Base-by-base conservation (phyloP, 2,888 invertebrate species). In the Habroteleia sp. region DNA sequence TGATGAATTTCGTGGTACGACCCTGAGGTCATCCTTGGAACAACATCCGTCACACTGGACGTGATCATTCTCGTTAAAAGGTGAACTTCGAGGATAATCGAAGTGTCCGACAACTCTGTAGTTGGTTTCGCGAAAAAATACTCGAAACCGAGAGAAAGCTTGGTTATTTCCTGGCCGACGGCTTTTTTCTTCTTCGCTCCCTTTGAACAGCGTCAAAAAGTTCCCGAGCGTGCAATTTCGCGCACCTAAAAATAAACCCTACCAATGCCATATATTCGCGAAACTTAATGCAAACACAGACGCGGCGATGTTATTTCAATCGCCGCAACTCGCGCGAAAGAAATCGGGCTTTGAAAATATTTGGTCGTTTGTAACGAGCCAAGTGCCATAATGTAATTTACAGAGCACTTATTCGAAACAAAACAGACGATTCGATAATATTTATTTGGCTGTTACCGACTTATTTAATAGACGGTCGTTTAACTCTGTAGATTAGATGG, bases 191-290 rank as follows among this genome's bases (percentile, higher is more conserved):
- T 39, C 13, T 10, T 23, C 31, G 33, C 16, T 3, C 16, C 7
- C 5, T 3, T 25, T 25, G 25, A 7, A 25, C 7, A 4, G 25
- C 5, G 29, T 10, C 29, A 5, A 31, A 31, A 31, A 31, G 10
- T 10, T 31, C 10, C 78, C 77, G 80, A 80, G 80, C 80, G 73
- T 77, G 73, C 77, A 77, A 75, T 79, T 80, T 90, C 90, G 89
- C 65, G 58, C 66, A 33, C 62, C 90, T 90, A 90, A 90, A 90
- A 90, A 90, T 90, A 78, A 23, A 20, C 35, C 87, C 89, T 89
- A 89, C 89, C 60, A 52, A 60, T 76, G 71, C 66, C 74, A 42
- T 42, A 68, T 75, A 75, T 75, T 74, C 63, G 56, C 72, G 89
- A 90, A 89, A 90, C 77, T 56, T 46, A 56, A 54, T 42, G 74